Percentiles rank a stretch among this genome's conserved stretches.
phyloP scores from a whole-genome alignment of 2,113 vertebrate genomes.

The Centropus unirufus region DNA sequence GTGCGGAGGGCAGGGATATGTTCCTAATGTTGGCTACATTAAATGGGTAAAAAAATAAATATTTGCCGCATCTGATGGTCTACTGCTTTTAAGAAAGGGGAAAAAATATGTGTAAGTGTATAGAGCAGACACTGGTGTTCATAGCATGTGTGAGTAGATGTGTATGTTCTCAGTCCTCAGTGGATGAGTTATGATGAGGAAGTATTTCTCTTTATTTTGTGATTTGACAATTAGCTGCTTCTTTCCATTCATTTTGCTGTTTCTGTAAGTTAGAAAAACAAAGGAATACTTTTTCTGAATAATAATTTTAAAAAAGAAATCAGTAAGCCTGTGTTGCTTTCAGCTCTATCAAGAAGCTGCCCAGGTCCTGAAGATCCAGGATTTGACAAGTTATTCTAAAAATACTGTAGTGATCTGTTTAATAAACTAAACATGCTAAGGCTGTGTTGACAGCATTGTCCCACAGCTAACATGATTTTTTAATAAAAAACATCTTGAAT shows the following conservation, averaged over 20 bases:
- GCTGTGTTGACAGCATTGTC: neutral
- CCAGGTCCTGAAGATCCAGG: neutral
- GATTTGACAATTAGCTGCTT: neutral
- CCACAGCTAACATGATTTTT: neutral
- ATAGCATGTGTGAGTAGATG: neutral
- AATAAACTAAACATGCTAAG: neutral
- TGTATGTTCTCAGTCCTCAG: neutral
- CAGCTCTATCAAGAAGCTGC: neutral
- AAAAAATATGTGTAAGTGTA: fast-evolving
- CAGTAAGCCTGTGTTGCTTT: neutral
- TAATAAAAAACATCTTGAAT: neutral
- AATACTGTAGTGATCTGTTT: neutral
- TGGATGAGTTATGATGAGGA: neutral
- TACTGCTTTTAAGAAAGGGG: neutral
- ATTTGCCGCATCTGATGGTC: neutral
- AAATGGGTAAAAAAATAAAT: neutral
- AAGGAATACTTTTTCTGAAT: neutral
- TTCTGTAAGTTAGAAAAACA: neutral
- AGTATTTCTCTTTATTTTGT: neutral
- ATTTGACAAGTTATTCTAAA: neutral
- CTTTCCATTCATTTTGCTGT: neutral
- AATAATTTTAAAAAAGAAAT: neutral
- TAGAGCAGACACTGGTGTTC: neutral
- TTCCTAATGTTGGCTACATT: fast-evolving
- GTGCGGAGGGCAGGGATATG: neutral